Conservation (phyloP, 1,140 invertebrate genomes). For the Oppia nitens region DNA sequence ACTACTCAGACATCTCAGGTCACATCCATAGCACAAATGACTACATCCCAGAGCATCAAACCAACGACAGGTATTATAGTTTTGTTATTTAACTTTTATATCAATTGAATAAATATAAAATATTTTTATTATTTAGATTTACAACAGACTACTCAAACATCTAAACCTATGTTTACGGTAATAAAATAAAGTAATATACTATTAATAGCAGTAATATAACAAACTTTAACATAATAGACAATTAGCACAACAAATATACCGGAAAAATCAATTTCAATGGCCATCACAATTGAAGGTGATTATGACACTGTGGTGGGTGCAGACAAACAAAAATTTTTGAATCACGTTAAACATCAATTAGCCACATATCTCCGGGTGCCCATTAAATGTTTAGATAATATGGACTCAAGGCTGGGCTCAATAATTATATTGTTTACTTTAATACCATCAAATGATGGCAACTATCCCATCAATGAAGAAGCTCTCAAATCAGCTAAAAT, state of each 20-base stretch:
- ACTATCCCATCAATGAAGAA: background rate
- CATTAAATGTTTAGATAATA: background rate
- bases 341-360: background rate
- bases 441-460: background rate
- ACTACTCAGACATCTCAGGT: no score
- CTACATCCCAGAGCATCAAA: no score
- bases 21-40: no score
- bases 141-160: background rate
- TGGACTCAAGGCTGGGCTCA: background rate
- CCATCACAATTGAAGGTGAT: background rate
- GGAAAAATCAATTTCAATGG: background rate
- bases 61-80: no score
- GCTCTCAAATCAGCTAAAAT: background rate
- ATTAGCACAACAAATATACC: background rate
- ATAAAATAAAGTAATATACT: no score
- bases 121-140: no score
- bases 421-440: background rate
- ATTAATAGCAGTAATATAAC: no score
- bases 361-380: background rate
- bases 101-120: no score
- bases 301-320: background rate
- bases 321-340: background rate
- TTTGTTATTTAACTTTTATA: no score
- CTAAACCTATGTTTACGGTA: background rate
- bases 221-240: no score